Conservation (phyloP, 2,113 vertebrate species). For the Calidris pygmaea region DNA sequence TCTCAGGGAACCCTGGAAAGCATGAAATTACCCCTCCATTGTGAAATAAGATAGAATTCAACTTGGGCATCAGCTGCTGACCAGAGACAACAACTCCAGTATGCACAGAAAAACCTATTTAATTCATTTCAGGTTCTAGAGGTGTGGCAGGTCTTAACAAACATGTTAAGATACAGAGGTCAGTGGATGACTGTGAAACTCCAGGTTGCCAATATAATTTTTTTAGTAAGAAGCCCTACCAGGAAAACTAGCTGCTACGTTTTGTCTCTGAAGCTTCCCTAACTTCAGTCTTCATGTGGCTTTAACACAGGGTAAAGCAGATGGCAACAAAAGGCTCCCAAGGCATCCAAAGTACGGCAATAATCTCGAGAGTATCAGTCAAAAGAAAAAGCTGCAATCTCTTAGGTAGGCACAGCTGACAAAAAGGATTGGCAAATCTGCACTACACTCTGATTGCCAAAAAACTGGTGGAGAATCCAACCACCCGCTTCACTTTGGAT, state of each 20-base stretch:
- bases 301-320: not conserved
- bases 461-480: not conserved
- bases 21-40: not conserved
- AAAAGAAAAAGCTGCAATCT: not conserved
- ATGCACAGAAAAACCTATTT: not conserved
- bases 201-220: not conserved
- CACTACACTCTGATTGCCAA: not conserved
- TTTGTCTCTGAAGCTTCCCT: not conserved
- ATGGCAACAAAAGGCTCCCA: not conserved
- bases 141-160: not conserved
- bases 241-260: not conserved
- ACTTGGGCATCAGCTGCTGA: not conserved
- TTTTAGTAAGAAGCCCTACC: not conserved
- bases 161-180: not conserved
- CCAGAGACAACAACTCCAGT: not conserved
- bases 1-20: not conserved
- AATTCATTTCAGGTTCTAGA: not conserved
- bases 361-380: not conserved
- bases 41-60: not conserved
- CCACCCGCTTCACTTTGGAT: not conserved
- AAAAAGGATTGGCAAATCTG: not conserved
- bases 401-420: not conserved
- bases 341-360: not conserved
- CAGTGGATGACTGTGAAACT: accelerated
- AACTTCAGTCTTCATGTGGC: not conserved